Percentiles rank a stretch among this genome's conserved stretches.
Evolutionary conservation across 2,797 vertebrate genomes (phyloP).

Genomic region (Sebastes kiyomatsui): DNA sequence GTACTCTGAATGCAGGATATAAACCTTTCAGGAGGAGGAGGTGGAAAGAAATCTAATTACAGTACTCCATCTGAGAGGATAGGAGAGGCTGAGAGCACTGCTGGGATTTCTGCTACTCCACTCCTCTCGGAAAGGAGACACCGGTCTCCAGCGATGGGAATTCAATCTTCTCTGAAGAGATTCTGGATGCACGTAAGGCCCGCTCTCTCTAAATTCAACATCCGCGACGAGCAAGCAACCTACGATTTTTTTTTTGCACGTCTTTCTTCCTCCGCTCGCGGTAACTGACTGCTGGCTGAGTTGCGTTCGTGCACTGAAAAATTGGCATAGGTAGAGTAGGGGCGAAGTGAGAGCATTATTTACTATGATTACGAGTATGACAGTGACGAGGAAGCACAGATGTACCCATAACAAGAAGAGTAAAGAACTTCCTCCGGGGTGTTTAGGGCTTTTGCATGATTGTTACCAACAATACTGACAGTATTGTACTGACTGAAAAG

Average conservation of each 20-base stretch:
- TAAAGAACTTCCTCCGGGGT: slow-evolving; percentile 21
- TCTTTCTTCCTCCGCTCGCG: background rate
- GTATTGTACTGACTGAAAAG: background rate
- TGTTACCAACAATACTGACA: slow-evolving; percentile 16
- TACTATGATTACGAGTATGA: slow-evolving; percentile 51
- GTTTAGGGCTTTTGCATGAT: background rate
- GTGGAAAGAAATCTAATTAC: slow-evolving; percentile 68
- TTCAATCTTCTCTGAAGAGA: slow-evolving; percentile 47
- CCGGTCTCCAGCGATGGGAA: slow-evolving; percentile 12
- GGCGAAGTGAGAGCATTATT: slow-evolving; percentile 39
- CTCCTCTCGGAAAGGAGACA: slow-evolving; percentile 35
- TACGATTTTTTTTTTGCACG: background rate
- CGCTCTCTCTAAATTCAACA: slow-evolving; percentile 26
- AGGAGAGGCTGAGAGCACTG: slow-evolving; percentile 52
- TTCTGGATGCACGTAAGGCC: slow-evolving; percentile 18
- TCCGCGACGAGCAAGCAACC: background rate
- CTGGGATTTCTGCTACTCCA: slow-evolving; percentile 59
- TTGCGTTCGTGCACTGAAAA: background rate
- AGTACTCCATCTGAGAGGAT: slow-evolving; percentile 51
- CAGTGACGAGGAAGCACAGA: slow-evolving; percentile 40
- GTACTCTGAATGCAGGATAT: slow-evolving; percentile 39
- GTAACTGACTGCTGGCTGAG: background rate
- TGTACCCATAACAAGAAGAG: background rate
- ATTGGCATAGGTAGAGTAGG: background rate
- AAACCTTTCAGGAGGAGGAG: slow-evolving; percentile 31